These are phyloP conservation scores for Chironomus tepperi DNA, from an alignment of 1,140 invertebrate genomes.

Conservation along the genomic window DNA sequence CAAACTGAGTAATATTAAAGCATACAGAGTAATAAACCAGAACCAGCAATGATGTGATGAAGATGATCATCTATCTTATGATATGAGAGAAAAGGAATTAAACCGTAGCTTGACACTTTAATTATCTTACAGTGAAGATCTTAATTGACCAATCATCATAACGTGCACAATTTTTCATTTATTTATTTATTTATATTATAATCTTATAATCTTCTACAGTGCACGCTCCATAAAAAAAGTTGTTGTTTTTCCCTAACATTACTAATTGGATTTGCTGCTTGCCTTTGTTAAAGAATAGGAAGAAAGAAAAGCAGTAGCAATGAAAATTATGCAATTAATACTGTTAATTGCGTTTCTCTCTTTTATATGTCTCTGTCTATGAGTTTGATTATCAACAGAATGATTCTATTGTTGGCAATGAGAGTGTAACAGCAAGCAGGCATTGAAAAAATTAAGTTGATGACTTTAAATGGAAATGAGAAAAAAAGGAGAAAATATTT, in stretches of 20 bases:
- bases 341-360: background rate
- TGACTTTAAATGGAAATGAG: slow-evolving; percentile 7
- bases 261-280: background rate
- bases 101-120: slow-evolving; percentile 20
- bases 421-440: background rate
- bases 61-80: too few species aligned
- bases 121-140: slow-evolving; percentile 17
- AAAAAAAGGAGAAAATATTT: background rate
- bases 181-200: background rate
- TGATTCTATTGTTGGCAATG: slow-evolving; percentile 3
- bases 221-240: background rate
- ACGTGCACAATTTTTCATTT: too few species aligned
- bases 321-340: slow-evolving; percentile 1
- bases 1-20: too few species aligned
- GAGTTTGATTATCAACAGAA: slow-evolving; percentile 4
- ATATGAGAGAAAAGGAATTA: background rate
- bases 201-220: background rate
- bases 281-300: background rate
- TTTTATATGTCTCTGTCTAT: background rate
- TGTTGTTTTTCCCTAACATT: background rate
- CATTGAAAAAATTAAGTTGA: slow-evolving; percentile 14
- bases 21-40: too few species aligned
- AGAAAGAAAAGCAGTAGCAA: background rate
- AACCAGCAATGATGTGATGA: too few species aligned
- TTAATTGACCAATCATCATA: slow-evolving; percentile 22